These are phyloP conservation scores for Nasua narica DNA, from an alignment of 2,797 vertebrate genomes.

Conservation along the genomic window DNA sequence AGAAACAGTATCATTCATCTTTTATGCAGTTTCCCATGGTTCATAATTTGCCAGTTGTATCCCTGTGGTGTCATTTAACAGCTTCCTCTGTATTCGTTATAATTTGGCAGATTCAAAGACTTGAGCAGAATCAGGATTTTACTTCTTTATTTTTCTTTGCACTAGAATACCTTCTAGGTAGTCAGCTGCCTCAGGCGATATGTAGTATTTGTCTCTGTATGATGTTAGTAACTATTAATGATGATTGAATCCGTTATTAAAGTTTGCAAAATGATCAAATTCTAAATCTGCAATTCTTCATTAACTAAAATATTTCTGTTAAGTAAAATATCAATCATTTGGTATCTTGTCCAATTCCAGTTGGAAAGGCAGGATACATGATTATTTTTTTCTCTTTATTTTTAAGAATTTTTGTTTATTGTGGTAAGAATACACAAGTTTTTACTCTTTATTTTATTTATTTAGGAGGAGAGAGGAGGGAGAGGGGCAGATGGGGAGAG, in stretches of 20 bases:
- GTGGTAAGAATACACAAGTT: neutral
- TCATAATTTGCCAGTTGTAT: neutral
- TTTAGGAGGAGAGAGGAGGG: neutral
- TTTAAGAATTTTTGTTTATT: neutral
- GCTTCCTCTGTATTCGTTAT: neutral
- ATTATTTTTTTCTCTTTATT: neutral
- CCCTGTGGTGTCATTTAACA: neutral
- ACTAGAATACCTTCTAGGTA: neutral
- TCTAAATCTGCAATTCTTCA: neutral
- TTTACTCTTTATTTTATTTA: neutral
- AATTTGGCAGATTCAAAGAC: neutral
- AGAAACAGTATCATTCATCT: neutral
- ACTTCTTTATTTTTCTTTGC: neutral
- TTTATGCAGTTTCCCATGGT: neutral
- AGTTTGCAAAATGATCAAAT: neutral
- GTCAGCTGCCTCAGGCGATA: neutral
- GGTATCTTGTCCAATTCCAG: neutral
- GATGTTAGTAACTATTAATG: neutral
- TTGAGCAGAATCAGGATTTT: neutral
- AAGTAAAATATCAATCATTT: neutral
- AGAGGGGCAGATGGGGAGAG: neutral
- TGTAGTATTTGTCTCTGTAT: neutral
- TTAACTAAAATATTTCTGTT: neutral
- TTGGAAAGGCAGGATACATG: neutral
- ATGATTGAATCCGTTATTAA: neutral